Evolutionary conservation across 1,140 invertebrate genomes (phyloP).

Genomic region (Stegodyphus mimosarum): DNA sequence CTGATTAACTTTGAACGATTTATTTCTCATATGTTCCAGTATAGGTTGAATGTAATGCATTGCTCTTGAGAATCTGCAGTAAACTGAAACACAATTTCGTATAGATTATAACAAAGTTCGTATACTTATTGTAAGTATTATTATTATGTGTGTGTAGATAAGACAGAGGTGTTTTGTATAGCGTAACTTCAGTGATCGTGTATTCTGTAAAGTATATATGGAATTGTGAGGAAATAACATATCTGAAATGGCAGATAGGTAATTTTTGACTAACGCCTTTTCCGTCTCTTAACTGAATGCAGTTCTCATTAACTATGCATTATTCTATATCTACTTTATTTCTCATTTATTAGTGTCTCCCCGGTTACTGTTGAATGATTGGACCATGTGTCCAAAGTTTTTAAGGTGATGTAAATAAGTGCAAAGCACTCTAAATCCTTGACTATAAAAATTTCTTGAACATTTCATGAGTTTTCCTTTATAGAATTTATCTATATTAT

Average conservation of each 20-base stretch:
- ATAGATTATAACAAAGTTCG: slow-evolving; percentile 1
- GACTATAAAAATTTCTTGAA: slow-evolving; percentile 30
- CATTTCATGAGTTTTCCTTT: slow-evolving; percentile 25
- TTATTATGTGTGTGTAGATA: background rate
- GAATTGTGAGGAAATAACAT: background rate
- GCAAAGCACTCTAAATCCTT: slow-evolving; percentile 59
- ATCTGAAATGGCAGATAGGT: background rate
- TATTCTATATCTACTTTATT: slow-evolving; percentile 16
- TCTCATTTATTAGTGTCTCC: slow-evolving; percentile 9
- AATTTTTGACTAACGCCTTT: background rate
- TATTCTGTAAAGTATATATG: background rate
- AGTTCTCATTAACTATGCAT: slow-evolving; percentile 46
- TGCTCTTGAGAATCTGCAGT: slow-evolving; percentile 22
- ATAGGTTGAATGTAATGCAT: slow-evolving; percentile 20
- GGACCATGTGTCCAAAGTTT: slow-evolving; percentile 40
- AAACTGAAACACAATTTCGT: background rate
- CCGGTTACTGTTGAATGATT: slow-evolving; percentile 51
- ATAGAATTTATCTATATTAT: slow-evolving; percentile 28
- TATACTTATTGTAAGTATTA: background rate
- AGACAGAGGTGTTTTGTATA: background rate
- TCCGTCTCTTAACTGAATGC: background rate
- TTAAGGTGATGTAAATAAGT: slow-evolving; percentile 55
- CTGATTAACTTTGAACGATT: slow-evolving; percentile 31
- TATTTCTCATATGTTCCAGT: slow-evolving; percentile 12
- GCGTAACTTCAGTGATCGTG: background rate